These are phyloP conservation scores for Oreochromis niloticus DNA, from an alignment of 2,113 vertebrate genomes.

Conservation along the genomic window DNA sequence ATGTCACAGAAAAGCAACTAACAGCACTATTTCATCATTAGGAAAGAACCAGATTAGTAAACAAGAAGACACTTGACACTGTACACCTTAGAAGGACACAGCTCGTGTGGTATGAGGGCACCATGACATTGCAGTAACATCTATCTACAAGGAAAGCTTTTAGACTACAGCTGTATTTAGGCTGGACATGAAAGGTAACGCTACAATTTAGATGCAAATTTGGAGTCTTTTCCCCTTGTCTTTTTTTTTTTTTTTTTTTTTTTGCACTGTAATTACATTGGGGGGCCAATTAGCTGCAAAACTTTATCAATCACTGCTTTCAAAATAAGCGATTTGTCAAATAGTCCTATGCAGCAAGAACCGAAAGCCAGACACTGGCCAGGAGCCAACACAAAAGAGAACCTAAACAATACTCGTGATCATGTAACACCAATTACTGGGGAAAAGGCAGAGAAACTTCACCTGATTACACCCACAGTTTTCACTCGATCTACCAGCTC, in stretches of 20 bases:
- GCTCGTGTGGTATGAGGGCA: neutral
- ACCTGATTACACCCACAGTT: neutral
- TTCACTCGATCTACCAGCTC: neutral
- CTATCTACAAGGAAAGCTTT: neutral
- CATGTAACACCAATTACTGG: neutral
- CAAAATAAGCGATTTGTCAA: neutral
- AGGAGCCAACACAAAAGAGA: neutral
- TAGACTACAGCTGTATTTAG: neutral
- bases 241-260: neutral
- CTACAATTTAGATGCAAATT: neutral
- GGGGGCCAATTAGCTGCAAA: neutral
- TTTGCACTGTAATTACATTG: neutral
- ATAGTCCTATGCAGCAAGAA: neutral
- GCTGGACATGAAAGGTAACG: neutral
- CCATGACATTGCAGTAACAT: neutral
- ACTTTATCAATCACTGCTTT: neutral
- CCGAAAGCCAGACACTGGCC: neutral
- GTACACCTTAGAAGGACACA: neutral
- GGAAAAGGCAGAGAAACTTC: neutral
- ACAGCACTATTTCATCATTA: neutral
- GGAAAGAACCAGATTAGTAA: neutral
- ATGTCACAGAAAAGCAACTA: neutral
- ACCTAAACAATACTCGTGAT: constrained; percentile 8
- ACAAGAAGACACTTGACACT: neutral
- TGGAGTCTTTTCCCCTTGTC: neutral